phyloP scores from a whole-genome alignment of 2,888 invertebrate species.

The Poecilus cupreus region DNA sequence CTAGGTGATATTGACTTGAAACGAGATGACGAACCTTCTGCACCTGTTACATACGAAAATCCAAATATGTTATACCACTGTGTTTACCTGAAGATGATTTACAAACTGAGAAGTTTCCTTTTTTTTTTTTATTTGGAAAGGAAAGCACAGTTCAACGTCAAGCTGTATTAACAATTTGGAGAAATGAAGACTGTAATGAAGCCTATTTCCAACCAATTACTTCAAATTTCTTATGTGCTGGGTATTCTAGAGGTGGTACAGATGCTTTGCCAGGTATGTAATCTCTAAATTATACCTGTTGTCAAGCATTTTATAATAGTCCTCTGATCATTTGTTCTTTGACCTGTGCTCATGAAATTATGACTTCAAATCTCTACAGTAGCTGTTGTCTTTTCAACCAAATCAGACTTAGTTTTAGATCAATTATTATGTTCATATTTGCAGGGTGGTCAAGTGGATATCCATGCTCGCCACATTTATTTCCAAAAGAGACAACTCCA shows the following conservation, averaged over 20 bases:
- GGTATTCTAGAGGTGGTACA: slow-evolving; percentile 90
- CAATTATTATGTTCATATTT: no score
- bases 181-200: slow-evolving; percentile 91
- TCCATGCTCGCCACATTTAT: slow-evolving; percentile 93
- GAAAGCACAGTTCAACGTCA: slow-evolving; percentile 91
- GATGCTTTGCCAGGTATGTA: slow-evolving; percentile 91
- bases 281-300: no score
- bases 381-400: no score
- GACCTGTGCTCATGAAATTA: no score
- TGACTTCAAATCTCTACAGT: no score
- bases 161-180: slow-evolving; percentile 90
- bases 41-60: slow-evolving; percentile 86
- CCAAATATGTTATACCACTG: slow-evolving; percentile 90
- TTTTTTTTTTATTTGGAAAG: slow-evolving; percentile 80
- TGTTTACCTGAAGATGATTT: slow-evolving; percentile 84
- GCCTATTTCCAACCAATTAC: slow-evolving; percentile 96
- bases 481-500: slow-evolving; percentile 95
- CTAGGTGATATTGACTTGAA: slow-evolving; percentile 92
- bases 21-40: slow-evolving; percentile 88
- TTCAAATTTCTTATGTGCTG: slow-evolving; percentile 92
- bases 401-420: no score
- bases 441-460: no score
- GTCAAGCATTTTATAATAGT: no score
- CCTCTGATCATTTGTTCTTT: no score
- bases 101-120: slow-evolving; percentile 79